Evolutionary conservation across 2,888 invertebrate genomes (phyloP).

Genomic region (Thalpophila matura): DNA sequence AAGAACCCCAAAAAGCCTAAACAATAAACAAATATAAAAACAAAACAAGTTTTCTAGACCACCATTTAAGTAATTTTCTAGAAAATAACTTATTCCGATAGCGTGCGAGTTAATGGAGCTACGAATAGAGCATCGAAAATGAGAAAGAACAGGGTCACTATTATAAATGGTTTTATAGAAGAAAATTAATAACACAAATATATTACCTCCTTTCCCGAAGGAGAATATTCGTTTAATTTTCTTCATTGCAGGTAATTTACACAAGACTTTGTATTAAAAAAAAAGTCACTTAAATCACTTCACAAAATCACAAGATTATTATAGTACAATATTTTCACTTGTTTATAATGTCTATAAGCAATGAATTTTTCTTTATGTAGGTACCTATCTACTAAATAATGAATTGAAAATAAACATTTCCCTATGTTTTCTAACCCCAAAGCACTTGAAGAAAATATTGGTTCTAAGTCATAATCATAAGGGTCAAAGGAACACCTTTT

Average conservation of each 20-base stretch:
- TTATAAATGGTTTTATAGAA: neutral
- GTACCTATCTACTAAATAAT: neutral
- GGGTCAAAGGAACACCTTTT: neutral
- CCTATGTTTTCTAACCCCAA: neutral
- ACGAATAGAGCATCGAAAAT: constrained; percentile 31
- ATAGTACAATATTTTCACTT: constrained; percentile 27
- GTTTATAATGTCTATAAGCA: constrained; percentile 13
- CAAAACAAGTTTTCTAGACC: constrained; percentile 10
- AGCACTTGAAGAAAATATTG: neutral
- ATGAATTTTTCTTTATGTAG: neutral
- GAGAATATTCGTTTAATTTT: constrained; percentile 84
- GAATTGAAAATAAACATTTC: neutral
- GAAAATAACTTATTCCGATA: constrained; percentile 24
- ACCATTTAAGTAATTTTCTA: constrained; percentile 10
- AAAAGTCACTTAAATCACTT: constrained; percentile 12
- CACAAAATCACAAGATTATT: constrained; percentile 7
- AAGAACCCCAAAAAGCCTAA: too few species aligned
- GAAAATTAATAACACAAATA: too few species aligned
- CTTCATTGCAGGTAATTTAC: constrained; percentile 78
- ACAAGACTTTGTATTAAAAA: constrained; percentile 29
- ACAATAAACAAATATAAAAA: constrained; percentile 1
- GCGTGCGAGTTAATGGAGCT: constrained; percentile 36
- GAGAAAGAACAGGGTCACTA: constrained; percentile 23
- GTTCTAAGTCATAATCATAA: neutral
- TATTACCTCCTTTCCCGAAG: constrained; percentile 81